Evolutionary conservation across 2,888 invertebrate genomes (phyloP).

Genomic region (Parnassius orleans): DNA sequence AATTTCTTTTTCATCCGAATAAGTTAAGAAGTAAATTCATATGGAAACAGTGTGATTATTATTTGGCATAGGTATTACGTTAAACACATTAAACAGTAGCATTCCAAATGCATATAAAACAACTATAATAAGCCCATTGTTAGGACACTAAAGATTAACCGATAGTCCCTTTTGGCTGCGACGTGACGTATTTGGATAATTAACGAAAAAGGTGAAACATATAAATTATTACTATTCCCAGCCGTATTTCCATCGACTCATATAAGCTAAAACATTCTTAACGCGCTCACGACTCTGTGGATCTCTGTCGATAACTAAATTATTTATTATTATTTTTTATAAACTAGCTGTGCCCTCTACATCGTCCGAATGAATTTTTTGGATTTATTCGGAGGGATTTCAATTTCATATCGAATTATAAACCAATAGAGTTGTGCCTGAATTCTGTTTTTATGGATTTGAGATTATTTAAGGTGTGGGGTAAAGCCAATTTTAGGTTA

Average conservation of each 20-base stretch:
- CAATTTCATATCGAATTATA: too few relatives aligned
- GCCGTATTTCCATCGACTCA: constrained; percentile 16
- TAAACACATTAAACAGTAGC: neutral
- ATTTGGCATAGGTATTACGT: too few relatives aligned
- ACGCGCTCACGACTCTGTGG: constrained; percentile 7
- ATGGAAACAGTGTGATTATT: too few relatives aligned
- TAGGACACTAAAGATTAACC: constrained; percentile 26
- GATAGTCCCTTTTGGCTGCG: constrained; percentile 25
- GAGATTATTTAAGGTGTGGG: too few relatives aligned
- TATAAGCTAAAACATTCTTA: constrained; percentile 14
- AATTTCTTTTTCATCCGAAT: too few relatives aligned
- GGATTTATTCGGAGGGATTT: too few relatives aligned
- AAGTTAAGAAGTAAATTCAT: too few relatives aligned
- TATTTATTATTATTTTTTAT: constrained; percentile 9
- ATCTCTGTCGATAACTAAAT: constrained; percentile 2
- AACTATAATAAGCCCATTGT: constrained; percentile 46
- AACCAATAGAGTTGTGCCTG: too few relatives aligned
- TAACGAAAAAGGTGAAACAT: constrained; percentile 37
- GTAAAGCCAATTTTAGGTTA: too few relatives aligned
- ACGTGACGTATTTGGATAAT: constrained; percentile 50
- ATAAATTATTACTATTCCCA: constrained; percentile 9
- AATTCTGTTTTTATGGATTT: too few relatives aligned
- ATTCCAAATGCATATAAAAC: constrained; percentile 33
- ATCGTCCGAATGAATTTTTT: too few relatives aligned
- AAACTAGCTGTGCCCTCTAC: neutral